phyloP scores from a whole-genome alignment of 2,888 invertebrate genomes.

The Strigamia crassipes region DNA sequence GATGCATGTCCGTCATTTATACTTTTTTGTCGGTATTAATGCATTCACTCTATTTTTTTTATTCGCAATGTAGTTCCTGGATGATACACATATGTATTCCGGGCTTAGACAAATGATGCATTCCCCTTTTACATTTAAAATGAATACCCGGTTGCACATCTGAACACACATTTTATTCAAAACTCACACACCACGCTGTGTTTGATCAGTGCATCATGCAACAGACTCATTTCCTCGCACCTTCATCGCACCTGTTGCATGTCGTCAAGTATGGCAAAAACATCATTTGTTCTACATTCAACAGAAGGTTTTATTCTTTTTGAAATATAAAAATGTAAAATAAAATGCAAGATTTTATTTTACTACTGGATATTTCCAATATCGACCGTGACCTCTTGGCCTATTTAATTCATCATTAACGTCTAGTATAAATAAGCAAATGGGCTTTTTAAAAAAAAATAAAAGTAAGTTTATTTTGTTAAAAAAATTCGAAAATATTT shows the following conservation, averaged over 20 bases:
- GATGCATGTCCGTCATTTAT: not conserved
- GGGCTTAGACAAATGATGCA: not conserved
- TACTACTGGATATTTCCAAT: not conserved
- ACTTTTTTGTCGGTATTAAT: not conserved
- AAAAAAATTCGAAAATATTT: not conserved
- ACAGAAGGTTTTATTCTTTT: not conserved
- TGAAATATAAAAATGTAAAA: not conserved
- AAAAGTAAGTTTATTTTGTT: not conserved
- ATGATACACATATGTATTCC: not conserved
- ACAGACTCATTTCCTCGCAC: conserved; percentile 8
- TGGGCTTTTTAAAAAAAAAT: not conserved
- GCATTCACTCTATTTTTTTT: conserved; percentile 1
- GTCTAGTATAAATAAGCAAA: not conserved
- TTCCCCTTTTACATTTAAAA: not conserved
- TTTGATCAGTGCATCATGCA: conserved; percentile 8
- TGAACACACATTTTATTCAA: conserved; percentile 21
- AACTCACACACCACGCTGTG: conserved; percentile 10
- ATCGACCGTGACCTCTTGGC: not conserved
- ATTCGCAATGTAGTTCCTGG: not conserved
- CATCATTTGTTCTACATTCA: not conserved
- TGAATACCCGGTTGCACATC: conserved; percentile 12
- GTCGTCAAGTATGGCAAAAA: not conserved
- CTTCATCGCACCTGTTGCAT: conserved; percentile 21
- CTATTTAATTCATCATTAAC: not conserved
- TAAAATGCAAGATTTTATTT: not conserved